Conservation (phyloP, 2,113 vertebrate species). For the Sprattus sprattus region DNA sequence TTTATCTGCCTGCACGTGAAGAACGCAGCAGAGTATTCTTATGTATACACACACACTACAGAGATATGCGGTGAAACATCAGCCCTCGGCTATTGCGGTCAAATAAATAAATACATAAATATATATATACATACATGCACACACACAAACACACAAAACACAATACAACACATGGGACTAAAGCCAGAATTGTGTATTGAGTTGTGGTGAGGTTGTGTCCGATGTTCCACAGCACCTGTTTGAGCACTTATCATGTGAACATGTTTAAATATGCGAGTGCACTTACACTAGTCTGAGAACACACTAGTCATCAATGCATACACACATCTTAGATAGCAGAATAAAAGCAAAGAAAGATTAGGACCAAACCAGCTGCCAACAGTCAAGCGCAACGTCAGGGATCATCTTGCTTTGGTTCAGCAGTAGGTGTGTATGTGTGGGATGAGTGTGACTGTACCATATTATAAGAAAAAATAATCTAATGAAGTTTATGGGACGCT, state of each 20-base stretch:
- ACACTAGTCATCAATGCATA: background rate
- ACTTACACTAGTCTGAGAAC: background rate
- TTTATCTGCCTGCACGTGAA: constrained; percentile 4
- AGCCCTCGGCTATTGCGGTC: background rate
- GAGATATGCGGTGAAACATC: background rate
- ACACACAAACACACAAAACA: background rate
- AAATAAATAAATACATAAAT: background rate
- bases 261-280: background rate
- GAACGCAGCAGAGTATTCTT: background rate
- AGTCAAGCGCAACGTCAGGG: constrained; percentile 51
- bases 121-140: background rate
- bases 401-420: constrained; percentile 32
- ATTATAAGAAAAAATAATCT: constrained; percentile 44
- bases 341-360: constrained; percentile 37
- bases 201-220: background rate
- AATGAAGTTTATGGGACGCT: constrained; percentile 62
- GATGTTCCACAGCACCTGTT: background rate
- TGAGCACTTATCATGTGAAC: constrained; percentile 13
- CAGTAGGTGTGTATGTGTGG: constrained; percentile 40
- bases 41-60: background rate
- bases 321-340: background rate
- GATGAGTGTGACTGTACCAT: constrained; percentile 39
- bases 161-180: background rate
- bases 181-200: constrained; percentile 13
- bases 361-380: constrained; percentile 53